Evolutionary conservation across 2,797 vertebrate genomes (phyloP), one percentile per base, ranked within the genome.

Genomic region (Pipistrellus kuhlii): DNA sequence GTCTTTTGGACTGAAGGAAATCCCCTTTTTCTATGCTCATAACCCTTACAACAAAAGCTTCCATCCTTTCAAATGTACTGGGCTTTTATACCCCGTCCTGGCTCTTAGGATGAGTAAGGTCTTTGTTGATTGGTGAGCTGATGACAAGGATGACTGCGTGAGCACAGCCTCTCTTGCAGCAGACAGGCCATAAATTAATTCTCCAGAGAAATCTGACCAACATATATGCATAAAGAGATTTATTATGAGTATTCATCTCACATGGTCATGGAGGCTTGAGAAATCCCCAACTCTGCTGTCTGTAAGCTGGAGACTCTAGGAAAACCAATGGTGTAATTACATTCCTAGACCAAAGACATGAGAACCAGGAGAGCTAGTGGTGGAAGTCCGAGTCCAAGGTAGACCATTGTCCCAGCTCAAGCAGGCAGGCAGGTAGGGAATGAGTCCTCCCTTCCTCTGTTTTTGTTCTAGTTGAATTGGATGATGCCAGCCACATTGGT

Each of bases 61-160:
- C 23, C 15, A 66, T 12, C 20, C 3, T 55, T n/a, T 62, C 71
- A 14, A 8, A 17, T 62, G 23, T 5, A 0, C 66, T 73, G 68
- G 55, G 46, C 14, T 46, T 64, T 21, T 27, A 20, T n/a, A 62
- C 2, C 15, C n/a, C 5, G 14, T 90, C 38, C 11, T 87, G 9
- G 62, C 20, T 32, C 44, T 64, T 27, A 35, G 73, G 64, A 30
- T 32, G 32, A 59, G 32, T 21, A 5, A 12, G 17, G 4, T 8
- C 21, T n/a, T 21, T 5, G 23, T 13, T 41, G 59, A 69, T 48
- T 11, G 41, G 2, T 48, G 32, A 93, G 9, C 12, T 48, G 32
- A 46, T 68, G 83, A 64, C 4, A 35, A 46, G 32, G 35, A 10
- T 32, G 35, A 3, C 1, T 27, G 0, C 8, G 0, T 46, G 1